phyloP scores from a whole-genome alignment of 2,113 vertebrate species.

The Ranitomeya variabilis region DNA sequence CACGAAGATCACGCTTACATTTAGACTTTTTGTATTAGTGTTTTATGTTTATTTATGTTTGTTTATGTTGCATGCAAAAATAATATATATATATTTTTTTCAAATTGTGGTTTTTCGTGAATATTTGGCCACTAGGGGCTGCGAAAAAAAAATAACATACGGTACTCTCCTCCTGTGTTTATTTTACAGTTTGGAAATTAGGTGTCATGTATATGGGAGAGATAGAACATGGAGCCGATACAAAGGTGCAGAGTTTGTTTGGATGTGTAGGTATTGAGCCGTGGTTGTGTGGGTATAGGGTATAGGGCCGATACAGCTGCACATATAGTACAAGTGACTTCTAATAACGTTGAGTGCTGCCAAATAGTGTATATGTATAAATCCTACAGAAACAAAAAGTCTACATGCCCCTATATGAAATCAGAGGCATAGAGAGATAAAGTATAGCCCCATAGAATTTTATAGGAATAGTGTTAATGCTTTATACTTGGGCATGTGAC shows the following conservation, averaged over 20 bases:
- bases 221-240: background rate
- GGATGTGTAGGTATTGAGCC: background rate
- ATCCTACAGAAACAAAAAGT: too few species aligned
- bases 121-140: background rate
- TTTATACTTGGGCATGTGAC: too few species aligned
- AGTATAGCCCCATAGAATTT: too few species aligned
- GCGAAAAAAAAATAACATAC: background rate
- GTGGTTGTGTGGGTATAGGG: too few species aligned
- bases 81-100: too few species aligned
- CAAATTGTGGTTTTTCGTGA: background rate
- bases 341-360: too few species aligned
- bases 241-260: background rate
- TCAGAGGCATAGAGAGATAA: too few species aligned
- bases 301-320: too few species aligned
- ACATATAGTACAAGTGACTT: too few species aligned
- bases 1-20: background rate
- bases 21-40: background rate
- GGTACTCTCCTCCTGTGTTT: background rate
- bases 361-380: too few species aligned
- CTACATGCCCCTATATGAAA: too few species aligned
- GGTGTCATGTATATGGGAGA: background rate
- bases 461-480: too few species aligned
- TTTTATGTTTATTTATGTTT: background rate
- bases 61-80: background rate
- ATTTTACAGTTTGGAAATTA: background rate